A percentile compares a stretch with the other conserved stretches of the same genome.
These are phyloP conservation scores for Eupeodes corollae DNA, from an alignment of 1,140 invertebrate genomes.

Conservation along the genomic window DNA sequence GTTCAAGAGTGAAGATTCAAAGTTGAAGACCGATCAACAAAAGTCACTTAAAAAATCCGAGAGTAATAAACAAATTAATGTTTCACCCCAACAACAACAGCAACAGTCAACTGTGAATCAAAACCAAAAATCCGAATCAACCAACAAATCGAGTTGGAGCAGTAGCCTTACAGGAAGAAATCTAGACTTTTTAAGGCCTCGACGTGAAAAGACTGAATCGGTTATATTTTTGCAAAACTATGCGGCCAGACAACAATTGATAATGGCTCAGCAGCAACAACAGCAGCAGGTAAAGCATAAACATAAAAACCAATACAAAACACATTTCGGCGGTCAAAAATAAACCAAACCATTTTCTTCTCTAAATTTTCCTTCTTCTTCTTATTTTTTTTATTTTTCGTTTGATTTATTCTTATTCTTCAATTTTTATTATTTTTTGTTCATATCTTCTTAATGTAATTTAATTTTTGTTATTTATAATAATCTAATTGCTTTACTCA, in stretches of 20 bases:
- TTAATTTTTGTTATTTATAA: background rate
- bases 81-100: slow-evolving; percentile 6
- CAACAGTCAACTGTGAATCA: slow-evolving; percentile 1
- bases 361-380: slow-evolving; percentile 8
- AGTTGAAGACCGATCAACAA: background rate
- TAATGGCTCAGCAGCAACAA: slow-evolving; percentile 36
- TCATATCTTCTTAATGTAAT: background rate
- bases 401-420: slow-evolving; percentile 2
- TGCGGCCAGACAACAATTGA: slow-evolving; percentile 38
- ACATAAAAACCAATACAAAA: slow-evolving; percentile 1
- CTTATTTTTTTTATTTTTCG: slow-evolving; percentile 9
- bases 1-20: slow-evolving; percentile 1
- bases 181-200: slow-evolving; percentile 45
- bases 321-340: background rate
- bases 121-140: background rate
- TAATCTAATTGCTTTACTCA: background rate
- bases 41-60: background rate
- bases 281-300: slow-evolving; percentile 28
- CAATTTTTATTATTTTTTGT: slow-evolving; percentile 8
- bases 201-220: slow-evolving; percentile 75
- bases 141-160: slow-evolving; percentile 23
- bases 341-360: slow-evolving; percentile 5
- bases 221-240: slow-evolving; percentile 60
- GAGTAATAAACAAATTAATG: background rate
- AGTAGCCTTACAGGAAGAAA: slow-evolving; percentile 12